Evolutionary conservation across 2,888 invertebrate species (phyloP).

Genomic region (Caenorhabditis uteleia): DNA sequence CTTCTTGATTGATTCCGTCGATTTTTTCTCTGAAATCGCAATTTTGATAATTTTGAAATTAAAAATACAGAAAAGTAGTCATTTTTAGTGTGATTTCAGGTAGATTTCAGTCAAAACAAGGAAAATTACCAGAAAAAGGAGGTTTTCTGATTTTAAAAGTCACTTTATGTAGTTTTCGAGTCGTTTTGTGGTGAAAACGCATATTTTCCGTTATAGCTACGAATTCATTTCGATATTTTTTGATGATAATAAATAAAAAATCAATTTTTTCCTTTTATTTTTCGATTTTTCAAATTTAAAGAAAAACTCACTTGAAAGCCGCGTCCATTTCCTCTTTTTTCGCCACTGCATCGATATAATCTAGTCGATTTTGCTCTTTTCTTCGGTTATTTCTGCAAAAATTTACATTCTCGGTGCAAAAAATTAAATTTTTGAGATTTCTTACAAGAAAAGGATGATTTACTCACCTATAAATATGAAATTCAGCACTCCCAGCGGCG

Average conservation of each 20-base stretch:
- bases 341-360: slow-evolving; percentile 87
- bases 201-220: no score
- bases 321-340: slow-evolving; percentile 84
- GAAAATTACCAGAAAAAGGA: no score
- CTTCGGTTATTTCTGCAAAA: slow-evolving; percentile 92
- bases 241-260: background rate
- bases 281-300: background rate
- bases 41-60: no score
- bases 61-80: no score
- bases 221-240: no score
- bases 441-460: background rate
- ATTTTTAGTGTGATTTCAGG: no score
- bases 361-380: slow-evolving; percentile 94
- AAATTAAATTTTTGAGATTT: background rate
- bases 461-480: slow-evolving; percentile 95
- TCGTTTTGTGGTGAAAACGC: no score
- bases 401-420: no score
- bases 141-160: no score
- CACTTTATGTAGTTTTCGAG: no score
- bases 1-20: slow-evolving; percentile 74
- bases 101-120: no score
- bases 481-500: slow-evolving; percentile 98
- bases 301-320: slow-evolving; percentile 79
- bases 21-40: slow-evolving; percentile 22
- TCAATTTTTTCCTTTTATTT: background rate